Conservation (phyloP, 2,113 vertebrate species). For the Dipodomys stephensi region DNA sequence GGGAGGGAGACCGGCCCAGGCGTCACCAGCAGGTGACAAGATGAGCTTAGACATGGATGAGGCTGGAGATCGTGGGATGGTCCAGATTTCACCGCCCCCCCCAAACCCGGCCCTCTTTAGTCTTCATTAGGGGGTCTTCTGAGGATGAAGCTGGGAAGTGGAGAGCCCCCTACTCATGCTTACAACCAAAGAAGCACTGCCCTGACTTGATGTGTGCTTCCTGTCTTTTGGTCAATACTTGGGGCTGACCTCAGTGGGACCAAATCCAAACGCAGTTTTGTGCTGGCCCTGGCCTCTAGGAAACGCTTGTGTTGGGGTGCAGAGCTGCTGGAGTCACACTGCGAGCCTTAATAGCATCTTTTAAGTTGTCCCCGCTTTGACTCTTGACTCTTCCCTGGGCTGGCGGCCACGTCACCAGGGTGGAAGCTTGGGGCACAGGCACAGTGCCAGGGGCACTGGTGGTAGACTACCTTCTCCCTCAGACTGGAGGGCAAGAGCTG, state of each 20-base stretch:
- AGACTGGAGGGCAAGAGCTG: background rate
- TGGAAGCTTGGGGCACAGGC: background rate
- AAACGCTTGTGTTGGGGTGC: background rate
- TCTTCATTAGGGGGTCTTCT: background rate
- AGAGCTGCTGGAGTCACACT: background rate
- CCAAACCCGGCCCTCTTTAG: too few relatives aligned
- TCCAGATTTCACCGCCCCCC: too few relatives aligned
- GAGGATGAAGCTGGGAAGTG: background rate
- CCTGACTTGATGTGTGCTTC: background rate
- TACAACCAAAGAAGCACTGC: background rate
- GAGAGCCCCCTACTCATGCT: too few relatives aligned
- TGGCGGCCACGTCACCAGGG: background rate
- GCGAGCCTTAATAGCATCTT: background rate
- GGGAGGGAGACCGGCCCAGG: background rate
- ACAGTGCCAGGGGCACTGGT: too few relatives aligned
- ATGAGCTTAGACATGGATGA: background rate
- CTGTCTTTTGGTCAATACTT: background rate
- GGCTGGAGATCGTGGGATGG: too few relatives aligned
- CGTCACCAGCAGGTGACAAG: background rate
- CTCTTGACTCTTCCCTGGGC: background rate
- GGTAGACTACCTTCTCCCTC: background rate
- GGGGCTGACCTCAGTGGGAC: background rate
- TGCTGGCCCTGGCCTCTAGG: background rate
- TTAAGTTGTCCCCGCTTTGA: background rate
- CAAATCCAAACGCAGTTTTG: accelerated